Conservation (phyloP, 2,888 invertebrate species). For the Drosophila peninsularis region DNA sequence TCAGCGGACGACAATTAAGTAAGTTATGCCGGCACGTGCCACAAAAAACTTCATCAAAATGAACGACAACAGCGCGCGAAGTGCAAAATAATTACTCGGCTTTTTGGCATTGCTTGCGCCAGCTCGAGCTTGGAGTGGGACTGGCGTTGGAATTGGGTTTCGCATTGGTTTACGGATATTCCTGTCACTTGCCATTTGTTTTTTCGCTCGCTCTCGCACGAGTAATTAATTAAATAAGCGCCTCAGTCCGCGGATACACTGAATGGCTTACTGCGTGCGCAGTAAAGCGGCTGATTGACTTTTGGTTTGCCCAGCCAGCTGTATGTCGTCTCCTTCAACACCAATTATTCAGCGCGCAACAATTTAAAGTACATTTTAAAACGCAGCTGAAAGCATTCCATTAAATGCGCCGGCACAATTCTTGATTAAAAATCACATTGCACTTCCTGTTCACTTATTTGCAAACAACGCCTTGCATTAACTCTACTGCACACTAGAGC, state of each 20-base stretch:
- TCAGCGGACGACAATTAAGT: constrained; percentile 66
- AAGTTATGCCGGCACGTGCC: constrained; percentile 59
- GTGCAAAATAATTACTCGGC: constrained; percentile 75
- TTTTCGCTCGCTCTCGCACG: constrained; percentile 8
- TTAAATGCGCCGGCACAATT: constrained; percentile 19
- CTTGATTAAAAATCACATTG: constrained; percentile 33
- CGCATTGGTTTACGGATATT: constrained; percentile 9
- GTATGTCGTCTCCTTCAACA: constrained; percentile 10
- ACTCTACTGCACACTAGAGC: background rate
- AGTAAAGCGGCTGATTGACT: constrained; percentile 67
- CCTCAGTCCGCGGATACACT: constrained; percentile 74
- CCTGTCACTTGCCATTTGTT: constrained; percentile 54
- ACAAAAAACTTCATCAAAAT: constrained; percentile 64
- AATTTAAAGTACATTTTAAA: constrained; percentile 44
- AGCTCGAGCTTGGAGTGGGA: background rate
- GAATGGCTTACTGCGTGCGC: constrained; percentile 48
- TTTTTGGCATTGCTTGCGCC: constrained; percentile 54
- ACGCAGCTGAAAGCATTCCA: constrained; percentile 33
- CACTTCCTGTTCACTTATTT: constrained; percentile 28
- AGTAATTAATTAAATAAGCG: constrained; percentile 79
- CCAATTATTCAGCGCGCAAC: constrained; percentile 57
- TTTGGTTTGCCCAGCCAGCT: constrained; percentile 56
- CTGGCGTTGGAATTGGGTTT: background rate
- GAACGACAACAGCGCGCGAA: constrained; percentile 54
- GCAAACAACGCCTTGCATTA: constrained; percentile 12